Base-by-base conservation (phyloP, 2,888 invertebrate genomes). In the Mesoligia furuncula region DNA sequence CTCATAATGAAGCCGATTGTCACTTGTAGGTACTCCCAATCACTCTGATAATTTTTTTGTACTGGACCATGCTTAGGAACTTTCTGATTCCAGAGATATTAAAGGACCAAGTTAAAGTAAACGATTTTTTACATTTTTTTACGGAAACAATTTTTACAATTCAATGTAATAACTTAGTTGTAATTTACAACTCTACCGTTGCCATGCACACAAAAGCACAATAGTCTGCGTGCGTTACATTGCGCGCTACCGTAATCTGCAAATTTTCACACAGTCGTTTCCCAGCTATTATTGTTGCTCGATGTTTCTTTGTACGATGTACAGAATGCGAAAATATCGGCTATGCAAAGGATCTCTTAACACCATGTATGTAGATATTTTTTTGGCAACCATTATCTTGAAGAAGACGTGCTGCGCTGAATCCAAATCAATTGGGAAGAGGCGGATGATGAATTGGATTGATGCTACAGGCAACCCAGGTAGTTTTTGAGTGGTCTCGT, bases 391-490 rank as follows among this genome's bases (percentile, higher is more conserved):
- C 2, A 24, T 67, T 31, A 48, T 24, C 31, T 68, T 27, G 20
- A 31, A 69, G 42, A 42, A 61, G 20, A 17, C 6, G 11, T 62
- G 13, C 0, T 59, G 17, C 13, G 39, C 11, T 2, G 8, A 51
- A 31, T 42, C 15, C n/a, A 75, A 31, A 42, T 31, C 54, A 36
- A 36, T 48, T 48, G 20, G 15, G 7, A 39, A 27, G 24, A 11
- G 9, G 62, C 13, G 13, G 11, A 39, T 57, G 39, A n/a, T 48
- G 20, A 48, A 65, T 73, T 78, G 39, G 31, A 51, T 65, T 73
- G 31, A 65, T 8, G 17, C 36, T 65, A n/a, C 15, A 31, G 27
- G n/a, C 20, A 48, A 80, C 64, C 0, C 27, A 57, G 45, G 48
- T 27, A 45, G 71, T 42, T 4, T 48, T 57, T 39, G 11, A 57